A percentile compares a stretch with the other conserved stretches of the same genome.
Evolutionary conservation across 2,113 vertebrate genomes (phyloP).

Genomic region (Calyptommatus sinebrachiatus): DNA sequence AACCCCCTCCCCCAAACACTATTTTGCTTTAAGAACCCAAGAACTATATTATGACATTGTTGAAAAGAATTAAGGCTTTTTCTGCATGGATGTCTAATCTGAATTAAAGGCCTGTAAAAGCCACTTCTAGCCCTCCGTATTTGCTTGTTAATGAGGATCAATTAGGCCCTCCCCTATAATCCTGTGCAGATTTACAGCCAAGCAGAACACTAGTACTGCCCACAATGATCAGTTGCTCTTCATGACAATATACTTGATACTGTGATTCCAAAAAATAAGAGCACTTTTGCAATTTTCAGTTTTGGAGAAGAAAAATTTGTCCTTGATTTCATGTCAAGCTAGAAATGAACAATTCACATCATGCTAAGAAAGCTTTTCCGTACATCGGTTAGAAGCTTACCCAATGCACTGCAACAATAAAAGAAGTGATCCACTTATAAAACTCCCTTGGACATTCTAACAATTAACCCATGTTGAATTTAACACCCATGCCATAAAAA

Average conservation of each 20-base stretch:
- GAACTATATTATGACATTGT: background rate
- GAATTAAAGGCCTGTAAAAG: too few relatives aligned
- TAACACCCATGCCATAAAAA: constrained; percentile 27
- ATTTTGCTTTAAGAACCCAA: background rate
- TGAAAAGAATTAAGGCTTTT: background rate
- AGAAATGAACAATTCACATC: constrained; percentile 15
- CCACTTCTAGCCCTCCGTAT: too few relatives aligned
- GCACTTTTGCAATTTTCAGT: background rate
- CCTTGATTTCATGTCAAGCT: too few relatives aligned
- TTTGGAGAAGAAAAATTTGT: background rate
- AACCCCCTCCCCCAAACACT: background rate
- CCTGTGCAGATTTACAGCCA: too few relatives aligned
- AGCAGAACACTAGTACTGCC: too few relatives aligned
- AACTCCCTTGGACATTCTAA: constrained; percentile 21
- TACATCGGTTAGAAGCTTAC: constrained; percentile 11
- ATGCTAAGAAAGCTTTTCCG: constrained; percentile 12
- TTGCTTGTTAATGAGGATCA: too few relatives aligned
- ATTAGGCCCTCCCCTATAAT: too few relatives aligned
- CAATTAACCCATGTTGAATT: constrained; percentile 33
- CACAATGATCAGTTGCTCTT: too few relatives aligned
- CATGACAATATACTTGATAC: background rate
- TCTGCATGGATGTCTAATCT: too few relatives aligned
- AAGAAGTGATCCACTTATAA: constrained; percentile 29
- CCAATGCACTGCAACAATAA: constrained; percentile 28
- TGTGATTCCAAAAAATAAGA: background rate